Conservation (phyloP, 1,140 invertebrate genomes). For the Drosophila obscura region DNA sequence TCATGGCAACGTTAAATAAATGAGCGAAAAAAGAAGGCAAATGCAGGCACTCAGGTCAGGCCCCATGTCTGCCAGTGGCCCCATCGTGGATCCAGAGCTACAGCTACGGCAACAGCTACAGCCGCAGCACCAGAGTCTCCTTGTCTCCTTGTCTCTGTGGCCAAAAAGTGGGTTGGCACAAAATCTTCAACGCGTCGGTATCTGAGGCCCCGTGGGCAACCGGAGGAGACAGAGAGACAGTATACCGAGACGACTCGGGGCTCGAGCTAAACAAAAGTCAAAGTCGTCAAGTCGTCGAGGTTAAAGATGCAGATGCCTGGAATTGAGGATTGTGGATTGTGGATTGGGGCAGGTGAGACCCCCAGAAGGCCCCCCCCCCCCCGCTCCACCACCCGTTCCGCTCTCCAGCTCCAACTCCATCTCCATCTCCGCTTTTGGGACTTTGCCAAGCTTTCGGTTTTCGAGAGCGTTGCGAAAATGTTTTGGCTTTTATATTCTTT, state of each 20-base stretch:
- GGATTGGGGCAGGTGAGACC: constrained; percentile 67
- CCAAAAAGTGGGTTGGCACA: constrained; percentile 75
- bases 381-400: neutral
- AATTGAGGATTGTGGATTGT: constrained; percentile 40
- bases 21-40: constrained; percentile 54
- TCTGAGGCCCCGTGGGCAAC: constrained; percentile 69
- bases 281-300: constrained; percentile 65
- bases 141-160: constrained; percentile 5
- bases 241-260: constrained; percentile 11
- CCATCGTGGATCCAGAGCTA: neutral
- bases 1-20: constrained; percentile 78
- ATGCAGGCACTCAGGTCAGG: constrained; percentile 16
- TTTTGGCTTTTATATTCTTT: constrained; percentile 41
- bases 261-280: constrained; percentile 61
- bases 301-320: constrained; percentile 61
- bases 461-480: constrained; percentile 70
- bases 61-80: constrained; percentile 44
- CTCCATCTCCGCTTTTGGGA: neutral
- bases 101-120: neutral
- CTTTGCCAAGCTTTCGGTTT: constrained; percentile 48
- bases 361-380: constrained; percentile 4
- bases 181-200: constrained; percentile 77
- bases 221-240: neutral
- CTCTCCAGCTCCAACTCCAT: neutral
- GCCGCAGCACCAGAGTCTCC: constrained; percentile 2